Base-by-base conservation (phyloP, 1,140 invertebrate species). In the Apis cerana region DNA sequence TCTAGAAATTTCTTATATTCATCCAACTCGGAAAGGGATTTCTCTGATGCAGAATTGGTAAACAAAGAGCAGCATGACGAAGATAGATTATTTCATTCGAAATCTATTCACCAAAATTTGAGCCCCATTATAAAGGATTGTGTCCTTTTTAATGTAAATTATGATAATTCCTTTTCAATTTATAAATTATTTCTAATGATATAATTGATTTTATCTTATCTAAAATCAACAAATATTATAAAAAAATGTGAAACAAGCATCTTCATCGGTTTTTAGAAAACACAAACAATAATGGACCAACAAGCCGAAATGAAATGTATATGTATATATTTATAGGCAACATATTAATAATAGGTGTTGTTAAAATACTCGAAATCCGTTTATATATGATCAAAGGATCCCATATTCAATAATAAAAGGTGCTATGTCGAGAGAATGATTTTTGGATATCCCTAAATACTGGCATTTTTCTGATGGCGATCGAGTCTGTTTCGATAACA, bases 131-230 rank as follows among this genome's bases (percentile, higher is more conserved):
- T 52, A 52, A 52, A 0, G 5, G 62, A 65, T 65, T 65, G n/a
- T 65, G 62, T 23, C 23, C 5, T 4, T 65, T 65, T 33, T 15
- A 27, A 27, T 27, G 1, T 27, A 27, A 8, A 50, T 70, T 70
- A 70, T 70, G 68, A 70, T 50, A 70, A 70, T 70, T 1, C 48
- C 2, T 70, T 70, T 70, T 70, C 68, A 48, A 70, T 70, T 70
- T 70, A 50, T 70, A 70, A 52, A 50, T 70, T 70, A 50, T 70
- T 70, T 70, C 48, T 70, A 50, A 50, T 70, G 8, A 70, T 70
- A 70, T 52, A 70, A 70, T 70, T 70, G 68, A 70, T 33, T 43
- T 65, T 27, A 33, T 65, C n/a, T 0, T 65, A 65, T 65, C 5
- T 27, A n/a, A 65, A 65, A 64, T 2, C 7, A 65, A 65, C 62